Base-by-base conservation (phyloP, 2,113 vertebrate species). In the Mungos mungo region DNA sequence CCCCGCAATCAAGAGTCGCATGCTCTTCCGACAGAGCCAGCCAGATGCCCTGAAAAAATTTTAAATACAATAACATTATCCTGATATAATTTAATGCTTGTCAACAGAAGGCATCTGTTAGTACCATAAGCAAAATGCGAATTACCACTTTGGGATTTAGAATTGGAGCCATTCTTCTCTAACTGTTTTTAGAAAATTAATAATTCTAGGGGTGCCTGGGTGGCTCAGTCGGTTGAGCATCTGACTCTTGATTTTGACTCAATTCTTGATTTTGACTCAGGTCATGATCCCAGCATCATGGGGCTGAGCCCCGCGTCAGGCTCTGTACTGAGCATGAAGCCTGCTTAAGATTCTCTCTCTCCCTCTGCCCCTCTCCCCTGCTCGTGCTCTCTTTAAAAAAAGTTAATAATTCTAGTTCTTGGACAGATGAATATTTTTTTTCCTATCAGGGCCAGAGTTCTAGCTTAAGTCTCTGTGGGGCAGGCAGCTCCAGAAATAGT, bases 101-200 rank as follows among this genome's bases (percentile, higher is more conserved):
- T 9, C 54, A n/a, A 57, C 9, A 33, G 10, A 47, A 92, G 33
- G 9, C 54, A 65, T 89, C 50, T 76, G 31, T 86, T 76, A 19
- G 23, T 69, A 69, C 35, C 79, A 1, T 41, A 52, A 86, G 38
- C 50, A 38, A 77, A 93, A 91, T 45, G 7, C 33, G 15, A 45
- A 0, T 71, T 57, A 33, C 74, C 33, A 7, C 47, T 83, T 77
- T 21, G 31, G 69, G 83, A 82, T 80, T 87, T 66, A 87, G 79
- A 90, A 60, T 80, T 47, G 23, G 63, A 95, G 76, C 8, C 18
- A 3, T 71, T 92, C 69, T 96, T n/a, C 41, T 77, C 7, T 95
- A 69, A 76, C 45, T 83, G 47, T 80, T 88, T 92, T 97, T 81
- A 93, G 72, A 71, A 96, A 80, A 85, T n/a, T 25, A 90, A 35